Evolutionary conservation across 2,113 vertebrate species (phyloP).

Genomic region (Garra rufa): DNA sequence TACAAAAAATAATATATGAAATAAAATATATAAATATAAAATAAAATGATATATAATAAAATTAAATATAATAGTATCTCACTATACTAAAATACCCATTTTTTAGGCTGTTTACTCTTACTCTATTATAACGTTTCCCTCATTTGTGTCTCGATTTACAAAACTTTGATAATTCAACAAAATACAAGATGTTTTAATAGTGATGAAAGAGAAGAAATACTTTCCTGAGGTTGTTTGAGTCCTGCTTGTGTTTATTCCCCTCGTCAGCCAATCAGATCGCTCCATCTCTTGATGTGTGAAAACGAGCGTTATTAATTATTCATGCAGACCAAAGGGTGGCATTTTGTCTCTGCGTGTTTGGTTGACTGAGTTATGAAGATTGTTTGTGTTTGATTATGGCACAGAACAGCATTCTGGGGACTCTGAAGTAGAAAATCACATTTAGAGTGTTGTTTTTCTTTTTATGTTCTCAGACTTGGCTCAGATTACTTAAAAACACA

Average conservation of each 20-base stretch:
- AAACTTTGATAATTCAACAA: not conserved
- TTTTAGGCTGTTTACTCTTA: not conserved
- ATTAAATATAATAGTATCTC: not conserved
- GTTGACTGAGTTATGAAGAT: slow-evolving; percentile 28
- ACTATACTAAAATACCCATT: not conserved
- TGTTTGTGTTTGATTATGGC: slow-evolving; percentile 19
- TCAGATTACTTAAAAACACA: not conserved
- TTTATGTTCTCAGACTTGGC: not conserved
- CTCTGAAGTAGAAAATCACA: not conserved
- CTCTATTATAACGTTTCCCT: too few relatives aligned
- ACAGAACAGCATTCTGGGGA: not conserved
- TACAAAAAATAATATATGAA: too few relatives aligned
- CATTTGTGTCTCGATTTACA: not conserved
- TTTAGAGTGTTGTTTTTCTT: not conserved
- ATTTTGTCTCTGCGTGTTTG: slow-evolving; percentile 15
- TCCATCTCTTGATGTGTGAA: not conserved
- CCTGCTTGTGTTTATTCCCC: not conserved
- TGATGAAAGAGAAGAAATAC: not conserved
- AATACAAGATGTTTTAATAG: not conserved
- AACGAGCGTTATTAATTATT: slow-evolving; percentile 12
- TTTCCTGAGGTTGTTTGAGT: not conserved
- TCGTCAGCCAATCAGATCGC: not conserved
- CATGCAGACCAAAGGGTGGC: slow-evolving; percentile 5
- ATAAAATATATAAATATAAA: too few relatives aligned
- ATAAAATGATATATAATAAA: too few relatives aligned